phyloP scores from a whole-genome alignment of 2,797 vertebrate genomes.

The Naso thynnoides region DNA sequence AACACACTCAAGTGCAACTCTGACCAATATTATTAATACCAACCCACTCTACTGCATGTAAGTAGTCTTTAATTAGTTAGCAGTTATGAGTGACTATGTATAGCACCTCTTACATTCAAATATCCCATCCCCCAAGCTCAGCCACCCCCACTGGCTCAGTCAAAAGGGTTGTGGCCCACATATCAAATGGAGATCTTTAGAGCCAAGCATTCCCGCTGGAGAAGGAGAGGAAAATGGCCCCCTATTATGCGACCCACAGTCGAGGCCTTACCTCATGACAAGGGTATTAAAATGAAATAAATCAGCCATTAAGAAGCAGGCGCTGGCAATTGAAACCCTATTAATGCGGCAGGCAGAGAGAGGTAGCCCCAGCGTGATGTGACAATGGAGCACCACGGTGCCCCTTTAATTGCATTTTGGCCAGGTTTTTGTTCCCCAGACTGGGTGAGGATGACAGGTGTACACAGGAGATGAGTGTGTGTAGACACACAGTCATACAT shows the following conservation, averaged over 20 bases:
- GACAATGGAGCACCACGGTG: slow-evolving; percentile 77
- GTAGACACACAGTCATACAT: slow-evolving; percentile 17
- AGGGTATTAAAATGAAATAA: slow-evolving; percentile 90
- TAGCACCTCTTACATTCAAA: slow-evolving; percentile 38
- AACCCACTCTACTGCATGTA: slow-evolving; percentile 17
- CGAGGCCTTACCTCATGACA: slow-evolving; percentile 84
- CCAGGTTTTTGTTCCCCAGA: slow-evolving; percentile 74
- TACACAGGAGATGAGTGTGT: slow-evolving; percentile 36
- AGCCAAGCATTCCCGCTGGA: slow-evolving; percentile 80
- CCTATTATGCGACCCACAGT: slow-evolving; percentile 81
- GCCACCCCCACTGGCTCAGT: slow-evolving; percentile 50
- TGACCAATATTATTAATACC: slow-evolving; percentile 28
- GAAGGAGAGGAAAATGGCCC: slow-evolving; percentile 70
- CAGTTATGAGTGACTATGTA: slow-evolving; percentile 38
- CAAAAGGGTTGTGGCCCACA: slow-evolving; percentile 66
- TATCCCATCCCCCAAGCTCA: slow-evolving; percentile 45
- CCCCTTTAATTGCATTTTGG: slow-evolving; percentile 82
- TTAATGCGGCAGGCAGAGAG: slow-evolving; percentile 82
- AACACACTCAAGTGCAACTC: slow-evolving; percentile 13
- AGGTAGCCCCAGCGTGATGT: slow-evolving; percentile 73
- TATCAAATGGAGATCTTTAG: slow-evolving; percentile 82
- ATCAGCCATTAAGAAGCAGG: slow-evolving; percentile 87
- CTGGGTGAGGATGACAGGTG: slow-evolving; percentile 71
- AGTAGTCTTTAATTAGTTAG: slow-evolving; percentile 40
- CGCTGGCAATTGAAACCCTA: slow-evolving; percentile 85